Conservation (phyloP, 2,888 invertebrate genomes). For the Ptychoptera contaminata region DNA sequence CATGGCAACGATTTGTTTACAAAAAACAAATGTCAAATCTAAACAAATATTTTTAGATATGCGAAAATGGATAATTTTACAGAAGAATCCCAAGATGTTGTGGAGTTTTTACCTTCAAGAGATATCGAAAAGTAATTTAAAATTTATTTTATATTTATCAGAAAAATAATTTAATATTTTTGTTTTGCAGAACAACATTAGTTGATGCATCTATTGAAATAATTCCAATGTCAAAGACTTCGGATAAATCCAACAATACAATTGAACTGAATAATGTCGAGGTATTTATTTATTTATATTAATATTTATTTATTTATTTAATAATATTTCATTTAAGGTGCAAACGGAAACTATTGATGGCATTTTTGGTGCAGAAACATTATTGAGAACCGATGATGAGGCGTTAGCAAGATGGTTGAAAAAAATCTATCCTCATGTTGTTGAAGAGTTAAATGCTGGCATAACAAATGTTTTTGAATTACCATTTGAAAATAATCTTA, state of each 20-base stretch:
- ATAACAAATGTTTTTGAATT: slow-evolving; percentile 18
- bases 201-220: slow-evolving; percentile 21
- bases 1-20: not conserved
- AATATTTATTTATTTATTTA: not conserved
- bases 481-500: not conserved
- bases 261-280: slow-evolving; percentile 14
- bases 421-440: slow-evolving; percentile 31
- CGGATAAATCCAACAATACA: slow-evolving; percentile 17
- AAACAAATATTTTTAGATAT: not conserved
- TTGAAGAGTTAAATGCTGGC: slow-evolving; percentile 31
- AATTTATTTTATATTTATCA: not conserved
- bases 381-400: slow-evolving; percentile 23
- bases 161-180: not conserved
- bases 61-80: not conserved
- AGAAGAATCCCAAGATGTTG: slow-evolving; percentile 1
- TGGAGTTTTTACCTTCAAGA: not conserved
- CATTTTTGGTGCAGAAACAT: slow-evolving; percentile 12
- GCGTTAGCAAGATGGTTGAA: slow-evolving; percentile 33
- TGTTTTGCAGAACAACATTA: slow-evolving; percentile 12
- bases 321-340: slow-evolving; percentile 6
- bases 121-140: not conserved
- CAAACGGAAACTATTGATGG: slow-evolving; percentile 27
- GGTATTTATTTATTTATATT: not conserved
- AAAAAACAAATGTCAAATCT: not conserved
- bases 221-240: slow-evolving; percentile 17